Evolutionary conservation across 2,797 vertebrate species (phyloP).

Genomic region (Iguana delicatissima): DNA sequence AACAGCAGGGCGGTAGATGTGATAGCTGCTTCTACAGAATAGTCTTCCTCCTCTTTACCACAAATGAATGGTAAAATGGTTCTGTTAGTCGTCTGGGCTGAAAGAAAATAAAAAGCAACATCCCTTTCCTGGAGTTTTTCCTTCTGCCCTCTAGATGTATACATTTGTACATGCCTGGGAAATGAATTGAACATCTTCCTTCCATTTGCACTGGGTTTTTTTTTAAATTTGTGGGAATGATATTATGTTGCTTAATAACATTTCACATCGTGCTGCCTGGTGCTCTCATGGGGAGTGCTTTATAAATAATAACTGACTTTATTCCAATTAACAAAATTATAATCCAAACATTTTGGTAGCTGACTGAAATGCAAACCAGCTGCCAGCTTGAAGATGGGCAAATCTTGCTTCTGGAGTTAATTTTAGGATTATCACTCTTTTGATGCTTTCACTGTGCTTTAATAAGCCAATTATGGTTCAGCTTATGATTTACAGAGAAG

Average conservation of each 20-base stretch:
- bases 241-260: neutral
- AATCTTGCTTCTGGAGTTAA: neutral
- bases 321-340: slow-evolving; percentile 8
- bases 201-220: neutral
- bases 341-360: neutral
- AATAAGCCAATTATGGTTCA: neutral
- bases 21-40: neutral
- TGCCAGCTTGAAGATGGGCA: neutral
- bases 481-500: neutral
- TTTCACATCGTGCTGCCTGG: neutral
- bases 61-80: neutral
- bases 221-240: neutral
- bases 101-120: neutral
- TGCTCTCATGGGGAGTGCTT: neutral
- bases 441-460: neutral
- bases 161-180: neutral
- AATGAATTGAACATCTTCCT: neutral
- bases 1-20: neutral
- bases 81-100: neutral
- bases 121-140: neutral
- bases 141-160: neutral
- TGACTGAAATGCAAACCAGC: slow-evolving; percentile 30
- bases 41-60: neutral
- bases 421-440: slow-evolving; percentile 7
- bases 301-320: neutral